Evolutionary conservation across 2,797 vertebrate species (phyloP).

Genomic region (Amblyraja radiata): DNA sequence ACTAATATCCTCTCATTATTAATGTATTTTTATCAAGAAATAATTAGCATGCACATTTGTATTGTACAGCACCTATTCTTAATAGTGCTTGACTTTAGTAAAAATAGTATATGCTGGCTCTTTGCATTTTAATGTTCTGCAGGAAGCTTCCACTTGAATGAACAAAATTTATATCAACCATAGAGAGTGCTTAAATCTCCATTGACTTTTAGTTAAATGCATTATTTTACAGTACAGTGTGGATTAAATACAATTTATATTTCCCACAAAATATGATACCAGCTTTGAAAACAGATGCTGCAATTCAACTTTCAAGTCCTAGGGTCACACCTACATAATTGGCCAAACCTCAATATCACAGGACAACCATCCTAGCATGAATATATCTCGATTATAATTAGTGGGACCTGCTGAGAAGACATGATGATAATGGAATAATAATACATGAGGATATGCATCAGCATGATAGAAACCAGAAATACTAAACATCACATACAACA

Average conservation of each 20-base stretch:
- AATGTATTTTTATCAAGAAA: background rate
- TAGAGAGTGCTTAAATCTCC: background rate
- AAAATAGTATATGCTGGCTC: constrained; percentile 6
- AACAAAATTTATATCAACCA: constrained; percentile 24
- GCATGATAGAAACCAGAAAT: constrained; percentile 43
- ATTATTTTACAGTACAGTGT: background rate
- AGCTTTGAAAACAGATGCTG: constrained; percentile 40
- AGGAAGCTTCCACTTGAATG: background rate
- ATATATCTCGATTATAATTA: constrained; percentile 48
- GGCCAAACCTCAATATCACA: constrained; percentile 43
- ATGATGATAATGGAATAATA: constrained; percentile 44
- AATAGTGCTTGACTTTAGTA: background rate
- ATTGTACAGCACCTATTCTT: background rate
- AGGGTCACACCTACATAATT: constrained; percentile 46
- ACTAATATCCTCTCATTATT: background rate
- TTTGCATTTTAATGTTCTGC: constrained; percentile 30
- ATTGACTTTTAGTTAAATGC: constrained; percentile 4
- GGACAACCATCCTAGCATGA: constrained; percentile 41
- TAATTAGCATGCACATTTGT: background rate
- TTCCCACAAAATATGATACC: constrained; percentile 29
- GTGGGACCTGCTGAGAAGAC: constrained; percentile 44
- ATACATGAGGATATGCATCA: constrained; percentile 42
- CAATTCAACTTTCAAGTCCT: constrained; percentile 42
- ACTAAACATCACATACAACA: constrained; percentile 41
- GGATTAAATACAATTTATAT: constrained; percentile 34